A percentile compares a stretch with the other conserved stretches of the same genome.
Conservation (phyloP, 2,797 vertebrate species). For the Rhabdomys pumilio region DNA sequence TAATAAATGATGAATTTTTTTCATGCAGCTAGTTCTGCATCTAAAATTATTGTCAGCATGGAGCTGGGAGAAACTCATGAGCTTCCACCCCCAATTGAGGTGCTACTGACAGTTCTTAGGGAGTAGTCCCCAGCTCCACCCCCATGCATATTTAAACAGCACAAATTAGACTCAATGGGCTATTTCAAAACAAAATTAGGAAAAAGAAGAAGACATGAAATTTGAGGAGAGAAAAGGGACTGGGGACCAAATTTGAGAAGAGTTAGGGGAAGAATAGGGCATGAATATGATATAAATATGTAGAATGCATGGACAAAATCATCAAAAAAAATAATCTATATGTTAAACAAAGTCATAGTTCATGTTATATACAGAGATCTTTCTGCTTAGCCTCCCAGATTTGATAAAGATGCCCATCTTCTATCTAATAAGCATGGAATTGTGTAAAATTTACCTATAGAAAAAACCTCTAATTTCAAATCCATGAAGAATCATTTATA, state of each 20-base stretch:
- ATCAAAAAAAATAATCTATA: neutral
- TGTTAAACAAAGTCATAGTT: neutral
- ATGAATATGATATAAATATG: neutral
- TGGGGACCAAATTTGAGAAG: neutral
- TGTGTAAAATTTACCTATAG: neutral
- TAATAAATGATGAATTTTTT: neutral
- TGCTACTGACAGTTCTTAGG: neutral
- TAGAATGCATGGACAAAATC: neutral
- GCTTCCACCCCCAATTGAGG: neutral
- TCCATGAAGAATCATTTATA: neutral
- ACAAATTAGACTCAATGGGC: neutral
- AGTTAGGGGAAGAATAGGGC: neutral
- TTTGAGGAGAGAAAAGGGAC: neutral
- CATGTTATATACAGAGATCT: neutral
- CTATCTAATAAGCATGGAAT: neutral
- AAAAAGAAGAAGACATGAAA: neutral
- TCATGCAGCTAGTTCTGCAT: neutral
- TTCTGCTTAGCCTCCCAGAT: neutral
- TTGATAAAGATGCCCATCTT: neutral
- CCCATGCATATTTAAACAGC: neutral
- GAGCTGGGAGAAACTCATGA: neutral
- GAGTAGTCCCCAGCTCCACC: neutral
- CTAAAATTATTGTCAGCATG: neutral
- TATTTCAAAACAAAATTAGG: neutral
- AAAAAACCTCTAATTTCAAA: neutral